Percentiles rank a stretch among this genome's conserved stretches.
Conservation (phyloP, 2,113 vertebrate species). For the Bagarius yarrelli region DNA sequence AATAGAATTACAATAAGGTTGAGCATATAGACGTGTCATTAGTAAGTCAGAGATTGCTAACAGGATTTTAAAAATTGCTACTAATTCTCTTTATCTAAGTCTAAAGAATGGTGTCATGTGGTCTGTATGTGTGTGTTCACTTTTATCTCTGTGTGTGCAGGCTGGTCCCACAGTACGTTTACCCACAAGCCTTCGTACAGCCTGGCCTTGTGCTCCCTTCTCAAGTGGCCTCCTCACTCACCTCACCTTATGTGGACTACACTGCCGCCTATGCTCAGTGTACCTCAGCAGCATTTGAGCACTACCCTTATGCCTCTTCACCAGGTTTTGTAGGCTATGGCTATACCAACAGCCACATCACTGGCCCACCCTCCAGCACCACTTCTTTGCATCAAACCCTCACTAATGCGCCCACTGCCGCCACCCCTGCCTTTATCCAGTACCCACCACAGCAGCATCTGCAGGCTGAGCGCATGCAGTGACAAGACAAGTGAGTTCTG, state of each 20-base stretch:
- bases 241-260: constrained; percentile 90
- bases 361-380: constrained; percentile 67
- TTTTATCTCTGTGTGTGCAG: constrained; percentile 63
- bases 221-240: constrained; percentile 77
- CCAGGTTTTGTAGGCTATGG: constrained; percentile 84
- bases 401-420: constrained; percentile 60
- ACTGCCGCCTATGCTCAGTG: constrained; percentile 84
- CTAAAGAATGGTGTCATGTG: background rate
- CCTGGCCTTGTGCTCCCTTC: constrained; percentile 88
- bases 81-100: constrained; percentile 4
- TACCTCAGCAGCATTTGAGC: constrained; percentile 83
- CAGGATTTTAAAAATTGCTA: background rate
- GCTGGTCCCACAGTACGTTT: constrained; percentile 86
- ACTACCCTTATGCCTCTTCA: constrained; percentile 87
- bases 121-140: constrained; percentile 1
- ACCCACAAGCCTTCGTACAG: constrained; percentile 87
- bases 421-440: constrained; percentile 76
- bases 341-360: constrained; percentile 75
- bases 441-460: constrained; percentile 83
- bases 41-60: background rate
- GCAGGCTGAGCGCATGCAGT: constrained; percentile 85
- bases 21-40: background rate
- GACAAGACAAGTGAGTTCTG: background rate
- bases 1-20: background rate
- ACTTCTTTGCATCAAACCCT: constrained; percentile 64